Base-by-base conservation (phyloP, 2,888 invertebrate species). In the Rhogogaster chlorosoma region DNA sequence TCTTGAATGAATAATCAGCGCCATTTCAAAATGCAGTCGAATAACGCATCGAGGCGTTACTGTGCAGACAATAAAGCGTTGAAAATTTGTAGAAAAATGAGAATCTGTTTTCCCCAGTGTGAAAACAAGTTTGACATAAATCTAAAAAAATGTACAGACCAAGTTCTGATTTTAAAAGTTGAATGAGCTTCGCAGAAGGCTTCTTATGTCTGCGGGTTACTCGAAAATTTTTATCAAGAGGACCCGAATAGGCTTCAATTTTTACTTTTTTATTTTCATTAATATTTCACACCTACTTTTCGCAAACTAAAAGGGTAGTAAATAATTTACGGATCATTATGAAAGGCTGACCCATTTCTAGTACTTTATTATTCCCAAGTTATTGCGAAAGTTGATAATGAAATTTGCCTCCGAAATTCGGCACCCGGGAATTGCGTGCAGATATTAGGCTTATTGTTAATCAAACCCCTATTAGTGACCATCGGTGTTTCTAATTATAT, bases 1-100 rank as follows among this genome's bases (percentile, higher is more conserved):
- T 73, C 71, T 9, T 71, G 42, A 71, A 71, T 71, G 42, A 71
- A 71, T 71, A 36, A 38, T 71, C 71, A 71, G 42, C 22, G 9
- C 10, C 22, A n/a, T 22, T 29, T 38, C 42, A 22, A 38, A 22
- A 64, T 64, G 67, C 61, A 26, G 67, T 38, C 71, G 38, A 42
- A 42, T 12, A 70, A 36, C n/a, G n/a, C 36, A 70, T 15, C 36
- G 70, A 70, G 36, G 22, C 70, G 42, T 29, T 9, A 29, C 32
- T 32, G 38, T 38, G n/a, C n/a, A 6, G 15, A n/a, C 38, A 2
- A 22, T 12, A n/a, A 10, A 29, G 32, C 1, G 32, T 67, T 18
- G 67, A 32, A 67, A 67, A 67, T 67, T 67, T 32, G 18, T 29
- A 18, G 4, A 53, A 53, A 53, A 6, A 45, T 15, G 1, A 64